Evolutionary conservation across 2,797 vertebrate species (phyloP), one percentile per base, ranked within the genome.

Genomic region (Tragopan temminckii): DNA sequence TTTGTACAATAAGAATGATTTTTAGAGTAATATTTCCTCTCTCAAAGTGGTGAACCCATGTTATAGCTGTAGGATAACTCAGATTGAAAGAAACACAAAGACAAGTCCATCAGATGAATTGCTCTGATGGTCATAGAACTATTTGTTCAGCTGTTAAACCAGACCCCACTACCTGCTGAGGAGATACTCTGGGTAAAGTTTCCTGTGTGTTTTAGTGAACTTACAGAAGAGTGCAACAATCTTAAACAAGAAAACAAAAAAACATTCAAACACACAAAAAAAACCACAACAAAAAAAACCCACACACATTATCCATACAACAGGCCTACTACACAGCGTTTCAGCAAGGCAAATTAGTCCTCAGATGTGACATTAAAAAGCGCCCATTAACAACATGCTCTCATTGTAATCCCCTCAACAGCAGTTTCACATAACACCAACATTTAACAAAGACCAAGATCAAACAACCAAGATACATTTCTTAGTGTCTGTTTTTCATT

Each of bases 351-450:
- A 87, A 45, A 42, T 31, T 19, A 87, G 23, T n/a, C 15, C 24
- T 76, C 38, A 64, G 52, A 55, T 1, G 31, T 7, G 74, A 15
- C 19, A 69, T 29, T 62, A 40, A 48, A 13, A 78, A 45, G 1
- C 27, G 6, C 27, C 5, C 2, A 1, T 42, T 72, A 88, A 63
- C 20, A 27, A 50, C 57, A 23, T 10, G 71, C 11, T 38, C 3
- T 1, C 7, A 42, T 17, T 5, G 42, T 25, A 35, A 5, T 15
- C 4, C 0, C 2, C 2, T 14, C n/a, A 25, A n/a, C 23, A 66
- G n/a, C n/a, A 36, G 74, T 48, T 80, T 74, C 23, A 77, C 79
- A 29, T 38, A 61, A 76, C 8, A 70, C 6, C 33, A 78, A 42
- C 7, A 55, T 38, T 85, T 55, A 55, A 8, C 29, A 74, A 79